Conservation (phyloP, 1,140 invertebrate species). For the Drosophila novamexicana region DNA sequence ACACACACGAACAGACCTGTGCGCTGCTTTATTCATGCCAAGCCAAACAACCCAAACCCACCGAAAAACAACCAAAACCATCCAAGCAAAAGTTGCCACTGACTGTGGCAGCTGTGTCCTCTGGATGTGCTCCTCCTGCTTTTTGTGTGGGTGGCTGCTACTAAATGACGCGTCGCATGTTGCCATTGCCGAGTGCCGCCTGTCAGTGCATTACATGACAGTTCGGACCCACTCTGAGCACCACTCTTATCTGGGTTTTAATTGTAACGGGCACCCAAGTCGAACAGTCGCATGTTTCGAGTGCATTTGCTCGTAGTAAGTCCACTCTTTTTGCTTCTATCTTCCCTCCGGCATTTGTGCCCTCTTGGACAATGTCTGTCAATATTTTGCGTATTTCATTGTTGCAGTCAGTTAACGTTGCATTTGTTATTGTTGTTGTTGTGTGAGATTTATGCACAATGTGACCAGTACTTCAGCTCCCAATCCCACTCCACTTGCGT, state of each 20-base stretch:
- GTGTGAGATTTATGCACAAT: conserved; percentile 63
- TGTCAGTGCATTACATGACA: conserved; percentile 71
- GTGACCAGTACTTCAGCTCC: conserved; percentile 30
- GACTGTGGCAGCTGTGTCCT: conserved; percentile 58
- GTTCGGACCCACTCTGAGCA: neutral
- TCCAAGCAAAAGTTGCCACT: conserved; percentile 64
- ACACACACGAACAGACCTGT: neutral
- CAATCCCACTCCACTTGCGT: neutral
- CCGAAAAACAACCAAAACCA: conserved; percentile 43
- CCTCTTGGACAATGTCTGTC: conserved; percentile 50
- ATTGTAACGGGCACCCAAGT: conserved; percentile 70
- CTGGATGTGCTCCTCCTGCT: neutral
- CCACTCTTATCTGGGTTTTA: conserved; percentile 45
- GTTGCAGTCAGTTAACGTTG: conserved; percentile 53
- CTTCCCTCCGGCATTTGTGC: neutral
- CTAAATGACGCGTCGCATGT: conserved; percentile 76
- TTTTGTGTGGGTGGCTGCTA: conserved; percentile 34
- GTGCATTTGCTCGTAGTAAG: conserved; percentile 54
- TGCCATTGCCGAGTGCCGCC: conserved; percentile 50
- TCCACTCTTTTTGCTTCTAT: neutral
- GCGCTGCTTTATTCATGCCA: conserved; percentile 72
- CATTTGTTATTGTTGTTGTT: conserved; percentile 44
- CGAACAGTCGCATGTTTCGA: conserved; percentile 51
- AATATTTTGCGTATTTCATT: conserved; percentile 82
- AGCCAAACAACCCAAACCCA: conserved; percentile 46